These are phyloP conservation scores for Cnemophilus loriae DNA, from an alignment of 2,113 vertebrate species.

Conservation along the genomic window DNA sequence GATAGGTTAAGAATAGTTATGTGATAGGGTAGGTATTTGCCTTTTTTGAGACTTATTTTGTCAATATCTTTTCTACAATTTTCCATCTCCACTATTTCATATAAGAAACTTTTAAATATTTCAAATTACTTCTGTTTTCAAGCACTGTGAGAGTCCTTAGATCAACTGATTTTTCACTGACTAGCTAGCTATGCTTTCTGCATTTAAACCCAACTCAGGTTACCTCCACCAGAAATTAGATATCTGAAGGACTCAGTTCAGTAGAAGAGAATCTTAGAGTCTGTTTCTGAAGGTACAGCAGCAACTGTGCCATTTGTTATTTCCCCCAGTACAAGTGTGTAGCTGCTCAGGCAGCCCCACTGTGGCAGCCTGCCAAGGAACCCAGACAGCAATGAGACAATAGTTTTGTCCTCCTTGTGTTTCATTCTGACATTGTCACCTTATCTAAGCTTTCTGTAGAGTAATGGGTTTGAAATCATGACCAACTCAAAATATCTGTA, in stretches of 20 bases:
- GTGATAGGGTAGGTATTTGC: not conserved
- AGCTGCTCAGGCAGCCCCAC: not conserved
- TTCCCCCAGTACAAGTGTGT: not conserved
- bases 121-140: not conserved
- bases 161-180: not conserved
- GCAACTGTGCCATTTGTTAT: not conserved
- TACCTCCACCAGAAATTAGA: not conserved
- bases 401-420: not conserved
- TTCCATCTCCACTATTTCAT: not conserved
- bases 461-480: not conserved
- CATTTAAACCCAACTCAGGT: not conserved
- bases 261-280: not conserved
- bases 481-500: not conserved
- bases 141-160: not conserved
- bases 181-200: not conserved
- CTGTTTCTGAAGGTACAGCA: not conserved
- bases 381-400: fast-evolving
- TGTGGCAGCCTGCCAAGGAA: not conserved
- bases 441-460: not conserved
- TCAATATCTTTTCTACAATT: not conserved
- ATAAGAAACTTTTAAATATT: not conserved
- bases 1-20: not conserved
- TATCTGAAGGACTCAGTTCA: not conserved
- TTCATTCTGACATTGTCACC: not conserved
- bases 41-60: not conserved